Base-by-base conservation (phyloP, 2,888 invertebrate genomes). In the Drosophila anomalata region DNA sequence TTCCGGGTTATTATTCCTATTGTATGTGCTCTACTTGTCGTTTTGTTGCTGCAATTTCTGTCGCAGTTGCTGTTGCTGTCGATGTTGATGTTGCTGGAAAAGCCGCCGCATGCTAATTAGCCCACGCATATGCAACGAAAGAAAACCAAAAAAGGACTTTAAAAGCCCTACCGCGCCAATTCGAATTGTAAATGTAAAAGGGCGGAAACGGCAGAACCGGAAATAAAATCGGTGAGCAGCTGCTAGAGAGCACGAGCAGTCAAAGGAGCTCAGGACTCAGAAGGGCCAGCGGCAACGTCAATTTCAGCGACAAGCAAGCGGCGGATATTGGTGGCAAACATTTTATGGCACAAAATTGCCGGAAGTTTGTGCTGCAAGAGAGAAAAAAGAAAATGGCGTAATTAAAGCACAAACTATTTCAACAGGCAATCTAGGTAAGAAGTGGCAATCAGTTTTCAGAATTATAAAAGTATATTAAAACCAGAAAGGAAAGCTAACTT, bases 281-380 rank as follows among this genome's bases (percentile, higher is more conserved):
- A 14, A 39, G 0, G 7, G 14, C 14, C 3, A 20, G 14, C 12
- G 56, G 44, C 50, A 67, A 72, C 71, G 70, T 17, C 26, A 14
- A 22, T 33, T 48, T 2, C 63, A 22, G 29, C 33, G 29, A 59
- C 78, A 66, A 67, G 57, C 69, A 50, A 62, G 47, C 87, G 84
- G 88, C 88, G 84, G 84, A 88, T 87, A 85, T 85, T 87, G 77
- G 70, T 73, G 71, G 84, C 84, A 87, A 84, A 75, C 77, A 85
- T 87, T 84, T 88, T 80, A 80, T 74, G 71, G 62, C 71, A 55
- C 73, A 66, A 69, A 84, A 84, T 84, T 63, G 67, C 76, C 78
- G 84, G 84, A 88, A 80, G 77, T 67, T 56, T 57, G 47, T 51
- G 61, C 79, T 83, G 87, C 65, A 86, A 73, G 47, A 36, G 42